phyloP scores from a whole-genome alignment of 2,797 vertebrate species.

The Danionella dracula region DNA sequence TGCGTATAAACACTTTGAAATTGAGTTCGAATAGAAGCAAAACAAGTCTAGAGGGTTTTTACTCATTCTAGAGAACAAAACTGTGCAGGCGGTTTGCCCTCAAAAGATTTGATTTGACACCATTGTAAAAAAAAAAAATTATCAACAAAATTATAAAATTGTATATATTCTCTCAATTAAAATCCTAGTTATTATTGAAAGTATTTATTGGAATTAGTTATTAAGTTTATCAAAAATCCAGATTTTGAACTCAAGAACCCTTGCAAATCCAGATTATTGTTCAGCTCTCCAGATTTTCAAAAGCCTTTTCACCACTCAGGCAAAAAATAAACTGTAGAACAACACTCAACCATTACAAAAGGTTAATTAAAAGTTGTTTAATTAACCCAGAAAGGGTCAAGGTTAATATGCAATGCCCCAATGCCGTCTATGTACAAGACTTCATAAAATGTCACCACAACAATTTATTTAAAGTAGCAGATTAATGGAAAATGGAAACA shows the following conservation, averaged over 20 bases:
- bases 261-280: background rate
- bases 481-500: background rate
- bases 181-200: too few species aligned
- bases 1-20: too few species aligned
- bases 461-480: background rate
- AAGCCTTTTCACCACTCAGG: background rate
- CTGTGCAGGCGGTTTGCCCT: too few species aligned
- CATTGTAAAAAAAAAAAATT: too few species aligned
- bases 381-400: slow-evolving; percentile 17
- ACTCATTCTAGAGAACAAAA: too few species aligned
- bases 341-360: slow-evolving; percentile 10
- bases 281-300: too few species aligned
- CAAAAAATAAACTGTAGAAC: slow-evolving; percentile 8
- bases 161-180: too few species aligned
- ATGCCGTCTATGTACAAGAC: slow-evolving; percentile 29
- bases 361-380: slow-evolving; percentile 37
- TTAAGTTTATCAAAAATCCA: background rate
- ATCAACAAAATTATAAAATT: too few species aligned
- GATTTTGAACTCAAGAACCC: background rate
- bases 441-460: slow-evolving; percentile 30
- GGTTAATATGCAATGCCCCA: slow-evolving; percentile 22
- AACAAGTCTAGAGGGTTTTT: too few species aligned
- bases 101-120: too few species aligned
- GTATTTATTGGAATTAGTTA: too few species aligned
- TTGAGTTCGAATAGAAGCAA: too few species aligned